phyloP scores from a whole-genome alignment of 2,113 vertebrate species.

The Lycaon pictus region DNA sequence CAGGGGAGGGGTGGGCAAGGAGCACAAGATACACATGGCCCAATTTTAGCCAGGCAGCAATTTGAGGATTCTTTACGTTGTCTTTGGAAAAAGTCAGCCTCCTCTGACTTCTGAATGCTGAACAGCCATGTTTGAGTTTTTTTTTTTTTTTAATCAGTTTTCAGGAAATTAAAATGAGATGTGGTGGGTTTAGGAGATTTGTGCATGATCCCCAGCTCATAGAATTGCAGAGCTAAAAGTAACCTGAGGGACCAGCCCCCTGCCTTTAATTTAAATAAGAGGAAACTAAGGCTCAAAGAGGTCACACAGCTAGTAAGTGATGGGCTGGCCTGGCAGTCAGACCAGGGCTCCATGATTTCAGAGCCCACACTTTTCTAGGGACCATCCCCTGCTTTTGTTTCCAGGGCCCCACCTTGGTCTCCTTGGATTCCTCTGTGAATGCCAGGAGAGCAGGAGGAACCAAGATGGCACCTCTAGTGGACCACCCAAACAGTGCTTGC shows the following conservation, averaged over 20 bases:
- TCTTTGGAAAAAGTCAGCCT: slow-evolving; percentile 6
- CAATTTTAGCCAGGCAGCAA: neutral
- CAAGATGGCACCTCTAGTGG: neutral
- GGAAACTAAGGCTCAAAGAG: neutral
- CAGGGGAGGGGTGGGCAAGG: neutral
- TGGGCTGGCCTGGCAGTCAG: neutral
- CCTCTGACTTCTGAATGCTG: neutral
- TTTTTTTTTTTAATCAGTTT: neutral
- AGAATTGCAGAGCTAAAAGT: slow-evolving; percentile 44
- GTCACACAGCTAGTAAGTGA: neutral
- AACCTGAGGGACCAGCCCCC: neutral
- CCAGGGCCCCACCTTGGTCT: neutral
- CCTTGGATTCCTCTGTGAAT: neutral
- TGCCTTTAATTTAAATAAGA: neutral
- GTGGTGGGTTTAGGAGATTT: neutral
- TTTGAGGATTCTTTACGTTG: neutral
- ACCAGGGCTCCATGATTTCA: neutral
- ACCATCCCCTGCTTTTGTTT: neutral
- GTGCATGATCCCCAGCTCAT: neutral
- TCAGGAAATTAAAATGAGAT: slow-evolving; percentile 16
- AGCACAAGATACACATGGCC: neutral
- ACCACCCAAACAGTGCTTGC: neutral
- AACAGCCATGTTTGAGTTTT: neutral
- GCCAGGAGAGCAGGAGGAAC: neutral
- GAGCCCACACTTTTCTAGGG: neutral